phyloP scores from a whole-genome alignment of 2,113 vertebrate genomes.

The Ptilorrhoa leucosticta region DNA sequence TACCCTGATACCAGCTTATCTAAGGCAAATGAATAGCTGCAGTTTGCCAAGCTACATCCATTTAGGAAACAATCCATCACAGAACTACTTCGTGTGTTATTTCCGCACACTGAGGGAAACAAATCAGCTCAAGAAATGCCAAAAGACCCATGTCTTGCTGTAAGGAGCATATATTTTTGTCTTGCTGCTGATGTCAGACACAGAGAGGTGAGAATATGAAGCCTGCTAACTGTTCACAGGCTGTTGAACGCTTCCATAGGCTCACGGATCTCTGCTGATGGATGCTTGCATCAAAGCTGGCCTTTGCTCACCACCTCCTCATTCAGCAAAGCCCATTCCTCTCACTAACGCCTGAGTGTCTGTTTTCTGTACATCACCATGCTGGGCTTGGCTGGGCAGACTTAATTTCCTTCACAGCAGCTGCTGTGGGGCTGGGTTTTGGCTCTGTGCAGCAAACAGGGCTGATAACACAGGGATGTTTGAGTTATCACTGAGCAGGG shows the following conservation, averaged over 20 bases:
- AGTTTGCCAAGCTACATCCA: neutral
- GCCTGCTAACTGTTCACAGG: neutral
- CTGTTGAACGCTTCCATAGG: neutral
- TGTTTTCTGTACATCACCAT: neutral
- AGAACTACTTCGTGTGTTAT: neutral
- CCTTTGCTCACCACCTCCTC: conserved; percentile 34
- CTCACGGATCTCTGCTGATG: neutral
- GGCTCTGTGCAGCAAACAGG: neutral
- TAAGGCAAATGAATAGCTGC: neutral
- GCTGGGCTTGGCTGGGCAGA: neutral
- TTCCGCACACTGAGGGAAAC: neutral
- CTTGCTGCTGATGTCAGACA: neutral
- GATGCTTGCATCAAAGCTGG: conserved; percentile 23
- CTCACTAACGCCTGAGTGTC: rapidly evolving
- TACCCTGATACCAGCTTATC: neutral
- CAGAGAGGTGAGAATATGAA: conserved; percentile 2
- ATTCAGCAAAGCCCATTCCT: neutral
- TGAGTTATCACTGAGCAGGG: neutral
- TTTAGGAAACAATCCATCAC: neutral
- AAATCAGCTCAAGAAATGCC: neutral
- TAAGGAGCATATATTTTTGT: neutral
- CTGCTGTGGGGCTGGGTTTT: neutral
- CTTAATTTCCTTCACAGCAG: neutral
- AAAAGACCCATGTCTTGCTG: neutral
- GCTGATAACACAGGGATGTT: neutral